A percentile compares a stretch with the other conserved stretches of the same genome.
Conservation (phyloP, 2,113 vertebrate species). For the Morone chrysops region DNA sequence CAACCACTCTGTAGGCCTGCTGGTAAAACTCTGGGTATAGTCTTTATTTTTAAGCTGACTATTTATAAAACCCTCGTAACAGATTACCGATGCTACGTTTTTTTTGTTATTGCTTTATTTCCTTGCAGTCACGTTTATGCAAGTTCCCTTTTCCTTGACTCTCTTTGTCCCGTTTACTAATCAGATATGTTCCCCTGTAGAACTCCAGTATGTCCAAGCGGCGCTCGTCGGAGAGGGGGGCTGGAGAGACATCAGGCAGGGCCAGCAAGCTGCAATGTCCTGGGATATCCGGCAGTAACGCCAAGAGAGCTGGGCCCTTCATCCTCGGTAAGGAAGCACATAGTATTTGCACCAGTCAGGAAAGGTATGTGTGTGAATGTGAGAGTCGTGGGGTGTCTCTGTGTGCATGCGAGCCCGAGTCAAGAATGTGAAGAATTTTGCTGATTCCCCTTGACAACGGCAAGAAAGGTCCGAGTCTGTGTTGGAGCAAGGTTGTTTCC, state of each 20-base stretch:
- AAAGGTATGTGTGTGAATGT: slow-evolving; percentile 4
- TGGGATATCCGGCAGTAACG: slow-evolving; percentile 94
- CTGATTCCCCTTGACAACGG: slow-evolving; percentile 61
- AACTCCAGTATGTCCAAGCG: slow-evolving; percentile 96
- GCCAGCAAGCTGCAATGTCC: slow-evolving; percentile 92
- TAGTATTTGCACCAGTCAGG: slow-evolving; percentile 3
- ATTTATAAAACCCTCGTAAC: slow-evolving; percentile 16
- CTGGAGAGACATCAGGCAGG: slow-evolving; percentile 93
- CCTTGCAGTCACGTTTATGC: slow-evolving; percentile 10
- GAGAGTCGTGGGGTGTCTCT: slow-evolving; percentile 36
- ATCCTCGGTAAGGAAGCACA: slow-evolving; percentile 89
- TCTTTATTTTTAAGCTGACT: slow-evolving; percentile 16
- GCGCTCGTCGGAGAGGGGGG: slow-evolving; percentile 94
- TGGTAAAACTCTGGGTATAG: not conserved
- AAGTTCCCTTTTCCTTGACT: slow-evolving; percentile 33
- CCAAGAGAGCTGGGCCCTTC: slow-evolving; percentile 97
- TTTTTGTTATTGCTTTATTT: not conserved
- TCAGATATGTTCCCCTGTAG: slow-evolving; percentile 73
- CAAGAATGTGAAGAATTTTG: slow-evolving; percentile 81
- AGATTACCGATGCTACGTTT: not conserved
- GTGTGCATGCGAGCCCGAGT: slow-evolving; percentile 55
- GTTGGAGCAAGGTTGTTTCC: slow-evolving; percentile 31
- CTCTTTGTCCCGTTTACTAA: slow-evolving; percentile 58
- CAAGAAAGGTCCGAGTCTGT: slow-evolving; percentile 50
- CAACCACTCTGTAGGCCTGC: not conserved